These are phyloP conservation scores for Tromatobia lineatoria DNA, from an alignment of 2,888 invertebrate genomes.

Conservation along the genomic window DNA sequence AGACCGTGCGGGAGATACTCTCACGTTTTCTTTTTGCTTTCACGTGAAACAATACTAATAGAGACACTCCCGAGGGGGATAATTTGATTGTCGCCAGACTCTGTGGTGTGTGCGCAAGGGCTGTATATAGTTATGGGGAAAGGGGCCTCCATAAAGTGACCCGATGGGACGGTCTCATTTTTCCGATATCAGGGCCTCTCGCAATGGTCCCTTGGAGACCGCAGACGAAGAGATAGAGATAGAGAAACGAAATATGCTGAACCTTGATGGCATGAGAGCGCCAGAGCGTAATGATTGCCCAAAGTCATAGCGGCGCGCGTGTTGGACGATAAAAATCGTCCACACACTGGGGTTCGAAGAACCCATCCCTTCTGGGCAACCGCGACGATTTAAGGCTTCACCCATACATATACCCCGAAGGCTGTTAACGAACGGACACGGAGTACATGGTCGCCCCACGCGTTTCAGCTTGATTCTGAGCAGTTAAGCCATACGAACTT, in stretches of 20 bases:
- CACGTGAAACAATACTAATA: conserved; percentile 60
- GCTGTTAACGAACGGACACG: conserved; percentile 35
- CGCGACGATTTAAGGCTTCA: conserved; percentile 30
- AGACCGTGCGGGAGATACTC: conserved; percentile 32
- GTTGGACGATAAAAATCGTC: conserved; percentile 58
- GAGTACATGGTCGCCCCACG: background rate
- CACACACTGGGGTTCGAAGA: background rate
- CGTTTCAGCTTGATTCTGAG: background rate
- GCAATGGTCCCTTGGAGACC: conserved; percentile 52
- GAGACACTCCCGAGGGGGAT: conserved; percentile 63
- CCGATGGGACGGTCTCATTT: conserved; percentile 11
- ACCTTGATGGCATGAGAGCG: conserved; percentile 4
- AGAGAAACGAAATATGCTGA: background rate
- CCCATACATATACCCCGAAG: conserved; percentile 8
- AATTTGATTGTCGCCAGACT: conserved; percentile 63
- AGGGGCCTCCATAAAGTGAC: background rate
- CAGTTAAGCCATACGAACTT: background rate
- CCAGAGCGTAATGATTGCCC: conserved; percentile 35
- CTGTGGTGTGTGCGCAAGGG: background rate
- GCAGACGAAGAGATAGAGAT: conserved; percentile 25
- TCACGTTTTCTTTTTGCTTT: conserved; percentile 53
- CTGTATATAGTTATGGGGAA: conserved; percentile 10
- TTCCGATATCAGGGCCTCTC: conserved; percentile 48
- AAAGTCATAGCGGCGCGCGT: conserved; percentile 30
- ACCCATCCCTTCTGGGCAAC: conserved; percentile 11